Evolutionary conservation across 2,113 vertebrate species (phyloP).

Genomic region (Sinosuthora webbiana): DNA sequence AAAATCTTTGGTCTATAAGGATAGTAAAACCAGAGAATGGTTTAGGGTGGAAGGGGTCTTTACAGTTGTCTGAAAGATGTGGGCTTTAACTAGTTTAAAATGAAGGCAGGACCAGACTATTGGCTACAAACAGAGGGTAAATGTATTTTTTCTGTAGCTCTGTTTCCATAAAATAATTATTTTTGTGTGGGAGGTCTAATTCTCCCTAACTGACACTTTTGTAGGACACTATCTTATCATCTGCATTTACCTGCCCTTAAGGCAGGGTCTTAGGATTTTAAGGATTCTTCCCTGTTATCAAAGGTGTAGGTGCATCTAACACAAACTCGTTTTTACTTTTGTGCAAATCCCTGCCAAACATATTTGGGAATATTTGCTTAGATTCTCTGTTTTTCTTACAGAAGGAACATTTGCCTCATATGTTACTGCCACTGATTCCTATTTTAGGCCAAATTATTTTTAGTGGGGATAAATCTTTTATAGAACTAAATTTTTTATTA

Average conservation of each 20-base stretch:
- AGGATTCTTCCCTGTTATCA: background rate
- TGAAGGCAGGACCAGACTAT: background rate
- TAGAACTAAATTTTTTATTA: constrained; percentile 60
- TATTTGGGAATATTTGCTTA: background rate
- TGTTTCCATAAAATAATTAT: background rate
- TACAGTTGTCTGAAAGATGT: background rate
- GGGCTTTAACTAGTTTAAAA: background rate
- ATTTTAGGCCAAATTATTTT: constrained; percentile 53
- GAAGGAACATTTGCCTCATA: background rate
- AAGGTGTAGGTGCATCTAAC: background rate
- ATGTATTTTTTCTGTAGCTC: background rate
- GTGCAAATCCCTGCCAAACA: background rate
- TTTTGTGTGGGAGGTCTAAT: background rate
- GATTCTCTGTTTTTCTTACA: background rate
- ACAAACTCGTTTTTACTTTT: background rate
- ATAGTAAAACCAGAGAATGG: background rate
- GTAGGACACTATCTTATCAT: background rate
- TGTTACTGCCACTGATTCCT: background rate
- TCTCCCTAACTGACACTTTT: background rate
- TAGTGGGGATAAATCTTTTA: constrained; percentile 47
- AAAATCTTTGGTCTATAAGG: background rate
- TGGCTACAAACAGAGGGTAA: background rate
- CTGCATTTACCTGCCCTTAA: background rate
- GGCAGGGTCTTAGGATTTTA: background rate
- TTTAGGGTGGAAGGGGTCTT: background rate